A percentile compares a stretch with the other conserved stretches of the same genome.
These are phyloP conservation scores for Phyllotis vaccarum DNA, from an alignment of 2,797 vertebrate genomes.

Conservation along the genomic window DNA sequence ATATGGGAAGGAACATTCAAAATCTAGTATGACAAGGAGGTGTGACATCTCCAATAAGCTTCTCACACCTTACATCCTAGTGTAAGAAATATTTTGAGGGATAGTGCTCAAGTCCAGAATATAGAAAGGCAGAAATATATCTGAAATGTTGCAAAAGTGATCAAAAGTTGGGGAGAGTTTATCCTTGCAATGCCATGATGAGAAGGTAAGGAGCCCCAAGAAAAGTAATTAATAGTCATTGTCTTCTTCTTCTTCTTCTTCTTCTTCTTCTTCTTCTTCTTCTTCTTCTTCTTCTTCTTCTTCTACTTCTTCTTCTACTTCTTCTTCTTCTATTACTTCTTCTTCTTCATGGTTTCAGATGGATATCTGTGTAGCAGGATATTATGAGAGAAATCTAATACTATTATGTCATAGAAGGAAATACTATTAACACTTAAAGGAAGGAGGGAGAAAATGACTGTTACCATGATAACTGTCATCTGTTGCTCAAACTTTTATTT, in stretches of 20 bases:
- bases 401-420: neutral
- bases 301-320: neutral
- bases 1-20: neutral
- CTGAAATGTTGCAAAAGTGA: neutral
- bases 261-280: neutral
- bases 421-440: neutral
- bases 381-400: neutral
- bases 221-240: neutral
- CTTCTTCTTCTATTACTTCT: neutral
- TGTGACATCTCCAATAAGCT: neutral
- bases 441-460: neutral
- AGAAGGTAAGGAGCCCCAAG: neutral
- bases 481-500: neutral
- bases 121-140: accelerated
- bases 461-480: neutral
- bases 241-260: neutral
- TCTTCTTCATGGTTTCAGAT: neutral
- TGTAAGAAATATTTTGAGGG: neutral
- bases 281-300: neutral
- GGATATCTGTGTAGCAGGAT: neutral
- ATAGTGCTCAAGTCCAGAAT: neutral
- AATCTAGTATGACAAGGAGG: neutral
- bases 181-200: neutral
- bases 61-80: accelerated
- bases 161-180: accelerated